These are phyloP conservation scores for Zaprionus taronus DNA, from an alignment of 1,140 invertebrate genomes.

Conservation along the genomic window DNA sequence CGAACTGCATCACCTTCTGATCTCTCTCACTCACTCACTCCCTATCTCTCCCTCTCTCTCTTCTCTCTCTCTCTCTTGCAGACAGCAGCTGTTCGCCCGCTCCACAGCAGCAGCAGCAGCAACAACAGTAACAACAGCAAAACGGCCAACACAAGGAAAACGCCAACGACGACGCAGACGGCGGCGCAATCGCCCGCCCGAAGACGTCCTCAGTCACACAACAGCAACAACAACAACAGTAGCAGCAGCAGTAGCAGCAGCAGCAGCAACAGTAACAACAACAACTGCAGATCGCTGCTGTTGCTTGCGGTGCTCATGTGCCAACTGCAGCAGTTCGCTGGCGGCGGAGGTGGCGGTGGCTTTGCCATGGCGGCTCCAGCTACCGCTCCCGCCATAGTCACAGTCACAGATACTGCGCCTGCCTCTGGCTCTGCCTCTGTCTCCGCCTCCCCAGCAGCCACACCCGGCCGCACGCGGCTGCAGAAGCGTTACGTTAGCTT, in stretches of 20 bases:
- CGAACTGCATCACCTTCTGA: slow-evolving; percentile 27
- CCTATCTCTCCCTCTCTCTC: not conserved
- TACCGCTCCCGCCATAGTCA: slow-evolving; percentile 13
- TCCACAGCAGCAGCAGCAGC: slow-evolving; percentile 27
- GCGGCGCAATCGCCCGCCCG: slow-evolving; percentile 28
- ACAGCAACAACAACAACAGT: not conserved
- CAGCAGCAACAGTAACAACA: not conserved
- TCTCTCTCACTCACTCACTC: not conserved
- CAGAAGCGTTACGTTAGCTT: slow-evolving; percentile 53
- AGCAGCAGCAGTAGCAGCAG: not conserved
- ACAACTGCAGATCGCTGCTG: slow-evolving; percentile 37
- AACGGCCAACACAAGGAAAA: slow-evolving; percentile 57
- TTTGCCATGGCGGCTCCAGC: slow-evolving; percentile 14
- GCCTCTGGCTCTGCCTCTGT: not conserved
- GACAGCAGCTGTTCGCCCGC: slow-evolving; percentile 64
- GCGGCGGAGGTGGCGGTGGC: slow-evolving; percentile 13
- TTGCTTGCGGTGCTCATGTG: slow-evolving; percentile 49
- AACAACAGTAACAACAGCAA: slow-evolving; percentile 42
- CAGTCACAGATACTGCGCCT: not conserved
- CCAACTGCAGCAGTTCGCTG: slow-evolving; percentile 48
- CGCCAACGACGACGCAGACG: slow-evolving; percentile 41
- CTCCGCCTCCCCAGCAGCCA: not conserved
- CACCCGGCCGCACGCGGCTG: slow-evolving; percentile 16
- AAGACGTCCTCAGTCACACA: slow-evolving; percentile 15
- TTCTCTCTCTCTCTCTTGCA: not conserved